Evolutionary conservation across 2,888 invertebrate genomes (phyloP).

Genomic region (Athalia circularis): DNA sequence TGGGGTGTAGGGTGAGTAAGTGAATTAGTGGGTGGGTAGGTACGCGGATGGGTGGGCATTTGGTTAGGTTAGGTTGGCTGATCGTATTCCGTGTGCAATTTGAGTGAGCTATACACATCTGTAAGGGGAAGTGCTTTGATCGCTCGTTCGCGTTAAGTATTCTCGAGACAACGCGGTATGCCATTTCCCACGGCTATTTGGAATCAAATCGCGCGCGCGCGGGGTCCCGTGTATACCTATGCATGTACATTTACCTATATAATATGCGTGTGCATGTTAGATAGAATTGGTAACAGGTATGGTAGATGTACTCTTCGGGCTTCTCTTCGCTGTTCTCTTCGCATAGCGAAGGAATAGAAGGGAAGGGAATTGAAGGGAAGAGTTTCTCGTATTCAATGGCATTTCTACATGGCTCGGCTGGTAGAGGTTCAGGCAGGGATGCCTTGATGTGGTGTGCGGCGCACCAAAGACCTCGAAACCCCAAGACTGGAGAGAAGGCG

Average conservation of each 20-base stretch:
- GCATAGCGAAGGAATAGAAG: conserved; percentile 35
- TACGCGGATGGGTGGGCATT: conserved; percentile 52
- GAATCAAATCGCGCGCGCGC: conserved; percentile 60
- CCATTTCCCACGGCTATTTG: conserved; percentile 72
- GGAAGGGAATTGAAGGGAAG: conserved; percentile 12
- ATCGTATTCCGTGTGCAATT: conserved; percentile 29
- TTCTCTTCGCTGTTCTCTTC: no score
- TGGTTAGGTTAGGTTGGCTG: conserved; percentile 29
- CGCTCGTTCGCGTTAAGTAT: conserved; percentile 63
- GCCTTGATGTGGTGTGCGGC: conserved; percentile 46
- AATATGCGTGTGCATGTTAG: background rate
- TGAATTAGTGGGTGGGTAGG: conserved; percentile 44
- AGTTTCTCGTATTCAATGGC: conserved; percentile 63
- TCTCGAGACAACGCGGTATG: conserved; percentile 63
- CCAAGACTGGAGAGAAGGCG: conserved; percentile 29
- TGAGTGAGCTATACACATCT: conserved; percentile 30
- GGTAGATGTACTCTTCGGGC: no score
- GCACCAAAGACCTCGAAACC: conserved; percentile 52
- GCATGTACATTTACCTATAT: conserved; percentile 16
- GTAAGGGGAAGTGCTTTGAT: conserved; percentile 38
- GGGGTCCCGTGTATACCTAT: conserved; percentile 62
- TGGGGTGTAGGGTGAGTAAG: conserved; percentile 22
- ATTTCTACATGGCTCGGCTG: background rate
- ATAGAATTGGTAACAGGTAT: background rate
- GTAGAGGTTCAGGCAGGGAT: conserved; percentile 10